Percentiles rank a stretch among this genome's conserved stretches.
phyloP scores from a whole-genome alignment of 2,888 invertebrate species.

The Dryobota labecula region DNA sequence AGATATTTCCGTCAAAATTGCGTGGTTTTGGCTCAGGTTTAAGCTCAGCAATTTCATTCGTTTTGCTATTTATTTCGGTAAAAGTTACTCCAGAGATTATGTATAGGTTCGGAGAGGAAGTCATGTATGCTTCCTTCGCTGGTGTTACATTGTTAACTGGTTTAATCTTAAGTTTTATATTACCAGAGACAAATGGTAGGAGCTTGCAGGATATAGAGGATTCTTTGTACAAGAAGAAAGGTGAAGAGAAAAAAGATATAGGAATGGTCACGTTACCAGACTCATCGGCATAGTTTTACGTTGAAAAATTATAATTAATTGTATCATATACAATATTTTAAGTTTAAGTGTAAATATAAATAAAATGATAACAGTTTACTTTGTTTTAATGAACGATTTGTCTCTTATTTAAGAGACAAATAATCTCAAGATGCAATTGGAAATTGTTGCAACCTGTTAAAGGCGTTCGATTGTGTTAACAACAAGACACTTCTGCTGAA shows the following conservation, averaged over 20 bases:
- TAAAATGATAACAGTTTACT: neutral
- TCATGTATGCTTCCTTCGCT: constrained; percentile 72
- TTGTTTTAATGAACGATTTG: too few relatives aligned
- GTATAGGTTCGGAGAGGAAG: constrained; percentile 65
- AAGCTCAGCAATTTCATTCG: constrained; percentile 71
- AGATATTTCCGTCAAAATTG: constrained; percentile 75
- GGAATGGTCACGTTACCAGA: constrained; percentile 3
- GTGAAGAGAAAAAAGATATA: constrained; percentile 7
- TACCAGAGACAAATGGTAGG: constrained; percentile 88
- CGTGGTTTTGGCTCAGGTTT: constrained; percentile 78
- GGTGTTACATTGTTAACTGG: constrained; percentile 65
- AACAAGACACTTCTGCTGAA: too few relatives aligned
- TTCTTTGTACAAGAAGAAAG: constrained; percentile 65
- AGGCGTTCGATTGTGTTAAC: too few relatives aligned
- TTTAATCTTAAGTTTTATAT: constrained; percentile 68
- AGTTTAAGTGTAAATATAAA: constrained; percentile 1
- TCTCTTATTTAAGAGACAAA: too few relatives aligned
- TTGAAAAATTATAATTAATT: neutral
- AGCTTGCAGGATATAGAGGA: constrained; percentile 93
- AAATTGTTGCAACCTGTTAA: neutral
- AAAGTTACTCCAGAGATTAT: constrained; percentile 75
- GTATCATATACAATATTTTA: constrained; percentile 1
- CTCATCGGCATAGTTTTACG: constrained; percentile 7
- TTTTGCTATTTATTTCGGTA: constrained; percentile 73
- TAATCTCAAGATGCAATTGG: neutral